phyloP scores from a whole-genome alignment of 2,888 invertebrate genomes.

The Zaprionus bogoriensis region DNA sequence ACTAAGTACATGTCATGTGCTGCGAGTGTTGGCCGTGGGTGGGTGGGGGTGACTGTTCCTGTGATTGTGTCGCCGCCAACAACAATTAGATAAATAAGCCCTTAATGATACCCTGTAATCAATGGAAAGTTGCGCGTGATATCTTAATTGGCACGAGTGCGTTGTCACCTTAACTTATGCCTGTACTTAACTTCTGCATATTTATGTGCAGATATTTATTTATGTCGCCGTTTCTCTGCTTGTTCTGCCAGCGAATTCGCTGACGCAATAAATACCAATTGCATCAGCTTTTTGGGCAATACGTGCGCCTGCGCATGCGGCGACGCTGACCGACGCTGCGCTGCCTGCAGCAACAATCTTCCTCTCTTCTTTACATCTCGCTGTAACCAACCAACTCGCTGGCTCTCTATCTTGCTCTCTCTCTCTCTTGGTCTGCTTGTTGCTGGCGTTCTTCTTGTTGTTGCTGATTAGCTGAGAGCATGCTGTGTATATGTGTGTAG shows the following conservation, averaged over 20 bases:
- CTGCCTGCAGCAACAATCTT: conserved; percentile 17
- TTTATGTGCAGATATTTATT: conserved; percentile 2
- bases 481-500: conserved; percentile 15
- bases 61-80: conserved; percentile 20
- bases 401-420: conserved; percentile 3
- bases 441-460: conserved; percentile 1
- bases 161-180: conserved; percentile 11
- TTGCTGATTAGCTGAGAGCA: conserved; percentile 12
- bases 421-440: neutral
- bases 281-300: conserved; percentile 64
- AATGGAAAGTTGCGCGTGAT: conserved; percentile 42
- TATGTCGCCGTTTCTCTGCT: neutral
- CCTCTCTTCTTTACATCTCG: conserved; percentile 17
- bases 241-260: conserved; percentile 29
- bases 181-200: conserved; percentile 3
- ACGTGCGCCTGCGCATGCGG: conserved; percentile 52
- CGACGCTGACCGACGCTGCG: conserved; percentile 11
- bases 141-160: conserved; percentile 17
- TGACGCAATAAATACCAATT: conserved; percentile 67
- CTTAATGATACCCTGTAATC: conserved; percentile 59
- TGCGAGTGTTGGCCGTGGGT: neutral
- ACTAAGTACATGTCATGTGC: conserved; percentile 24
- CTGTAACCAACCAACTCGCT: conserved; percentile 22
- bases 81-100: conserved; percentile 68
- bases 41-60: conserved; percentile 2